These are phyloP conservation scores for Ctenosaura bakeri DNA, from an alignment of 2,797 vertebrate species.

Conservation along the genomic window DNA sequence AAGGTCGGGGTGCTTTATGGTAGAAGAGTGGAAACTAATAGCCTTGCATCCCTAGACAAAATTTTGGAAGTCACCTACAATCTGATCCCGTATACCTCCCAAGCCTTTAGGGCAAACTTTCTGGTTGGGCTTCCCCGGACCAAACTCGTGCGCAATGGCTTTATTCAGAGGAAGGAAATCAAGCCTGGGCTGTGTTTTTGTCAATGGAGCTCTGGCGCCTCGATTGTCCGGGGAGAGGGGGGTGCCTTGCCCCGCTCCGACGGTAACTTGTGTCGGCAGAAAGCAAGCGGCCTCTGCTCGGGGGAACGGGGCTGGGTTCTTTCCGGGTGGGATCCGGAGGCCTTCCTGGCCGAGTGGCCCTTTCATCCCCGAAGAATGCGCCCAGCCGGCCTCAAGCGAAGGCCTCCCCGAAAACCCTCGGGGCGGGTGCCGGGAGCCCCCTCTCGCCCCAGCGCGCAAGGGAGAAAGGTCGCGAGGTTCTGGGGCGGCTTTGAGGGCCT, in stretches of 20 bases:
- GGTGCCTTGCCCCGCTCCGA: neutral
- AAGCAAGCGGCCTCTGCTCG: neutral
- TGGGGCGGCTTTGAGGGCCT: constrained; percentile 82
- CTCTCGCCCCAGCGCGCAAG: constrained; percentile 25
- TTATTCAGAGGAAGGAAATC: no score
- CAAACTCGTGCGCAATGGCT: neutral
- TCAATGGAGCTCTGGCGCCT: no score
- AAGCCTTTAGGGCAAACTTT: neutral
- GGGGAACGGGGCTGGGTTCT: neutral
- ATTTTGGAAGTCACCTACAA: no score
- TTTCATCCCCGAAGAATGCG: constrained; percentile 91
- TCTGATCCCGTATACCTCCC: neutral
- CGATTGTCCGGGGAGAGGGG: no score
- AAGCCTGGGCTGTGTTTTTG: no score
- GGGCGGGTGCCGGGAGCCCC: constrained; percentile 25
- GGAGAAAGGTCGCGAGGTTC: constrained; percentile 83
- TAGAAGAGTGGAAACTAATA: neutral
- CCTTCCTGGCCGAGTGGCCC: constrained; percentile 84
- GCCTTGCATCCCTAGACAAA: neutral
- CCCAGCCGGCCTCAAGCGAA: constrained; percentile 88
- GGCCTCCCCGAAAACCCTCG: constrained; percentile 86
- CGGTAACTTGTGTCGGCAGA: neutral
- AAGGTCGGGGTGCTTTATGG: no score
- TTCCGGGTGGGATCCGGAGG: constrained; percentile 16
- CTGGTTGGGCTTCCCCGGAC: no score